A percentile compares a stretch with the other conserved stretches of the same genome.
phyloP scores from a whole-genome alignment of 2,113 vertebrate genomes.

The Taxidea taxus region DNA sequence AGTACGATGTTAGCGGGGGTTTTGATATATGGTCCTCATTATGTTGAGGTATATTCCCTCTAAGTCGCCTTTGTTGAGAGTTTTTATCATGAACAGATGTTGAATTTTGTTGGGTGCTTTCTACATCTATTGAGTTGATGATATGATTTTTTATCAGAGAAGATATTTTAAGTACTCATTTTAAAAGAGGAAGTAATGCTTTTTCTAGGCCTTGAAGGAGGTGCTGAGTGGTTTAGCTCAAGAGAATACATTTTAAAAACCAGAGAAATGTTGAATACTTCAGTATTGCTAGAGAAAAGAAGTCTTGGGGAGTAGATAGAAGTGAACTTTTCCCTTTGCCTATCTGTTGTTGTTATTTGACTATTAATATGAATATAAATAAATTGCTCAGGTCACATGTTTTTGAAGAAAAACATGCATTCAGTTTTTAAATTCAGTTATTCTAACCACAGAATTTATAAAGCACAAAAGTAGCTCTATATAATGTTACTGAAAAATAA shows the following conservation, averaged over 20 bases:
- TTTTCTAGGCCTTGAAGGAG: neutral
- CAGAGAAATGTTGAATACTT: neutral
- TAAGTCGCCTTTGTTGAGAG: neutral
- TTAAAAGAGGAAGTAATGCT: neutral
- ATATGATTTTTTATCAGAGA: neutral
- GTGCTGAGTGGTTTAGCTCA: neutral
- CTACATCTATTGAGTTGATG: neutral
- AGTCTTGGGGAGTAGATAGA: neutral
- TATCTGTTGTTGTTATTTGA: neutral
- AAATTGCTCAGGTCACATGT: neutral
- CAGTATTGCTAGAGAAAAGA: neutral
- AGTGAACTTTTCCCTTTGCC: neutral
- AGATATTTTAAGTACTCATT: neutral
- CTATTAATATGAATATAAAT: neutral
- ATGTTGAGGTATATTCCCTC: neutral
- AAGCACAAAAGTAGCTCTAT: neutral
- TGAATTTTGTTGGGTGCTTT: neutral
- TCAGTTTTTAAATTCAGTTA: neutral
- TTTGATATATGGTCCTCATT: neutral
- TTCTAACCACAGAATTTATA: neutral
- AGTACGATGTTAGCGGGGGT: neutral
- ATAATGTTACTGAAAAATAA: neutral
- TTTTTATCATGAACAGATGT: neutral
- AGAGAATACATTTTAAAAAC: neutral
- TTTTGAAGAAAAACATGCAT: neutral